Conservation (phyloP, 2,888 invertebrate genomes). For the Platycheirus rosarum region DNA sequence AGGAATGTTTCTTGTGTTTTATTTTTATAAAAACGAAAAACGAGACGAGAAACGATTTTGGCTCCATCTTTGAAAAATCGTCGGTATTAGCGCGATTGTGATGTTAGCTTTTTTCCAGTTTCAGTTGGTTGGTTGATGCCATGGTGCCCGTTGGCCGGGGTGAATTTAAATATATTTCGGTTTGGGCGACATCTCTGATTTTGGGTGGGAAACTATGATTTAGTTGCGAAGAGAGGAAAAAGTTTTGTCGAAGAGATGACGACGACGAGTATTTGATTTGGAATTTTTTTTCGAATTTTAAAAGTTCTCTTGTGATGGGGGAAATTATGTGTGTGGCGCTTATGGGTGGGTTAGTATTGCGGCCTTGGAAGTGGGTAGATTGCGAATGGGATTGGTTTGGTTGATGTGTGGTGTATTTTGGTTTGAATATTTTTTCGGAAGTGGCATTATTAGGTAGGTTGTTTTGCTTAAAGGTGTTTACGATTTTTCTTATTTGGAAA, state of each 20-base stretch:
- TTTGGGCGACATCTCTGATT: slow-evolving; percentile 67
- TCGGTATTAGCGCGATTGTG: slow-evolving; percentile 69
- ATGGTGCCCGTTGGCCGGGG: slow-evolving; percentile 46
- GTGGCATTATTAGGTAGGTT: too few species aligned
- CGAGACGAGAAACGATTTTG: slow-evolving; percentile 67
- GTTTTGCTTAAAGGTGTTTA: too few species aligned
- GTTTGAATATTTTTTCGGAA: too few species aligned
- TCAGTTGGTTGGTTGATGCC: slow-evolving; percentile 8
- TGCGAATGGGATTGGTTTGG: neutral
- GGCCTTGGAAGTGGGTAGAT: neutral
- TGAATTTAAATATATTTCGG: slow-evolving; percentile 65
- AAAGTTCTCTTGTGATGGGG: neutral
- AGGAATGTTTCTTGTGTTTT: slow-evolving; percentile 67
- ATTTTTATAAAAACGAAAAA: slow-evolving; percentile 62
- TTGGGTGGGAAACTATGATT: slow-evolving; percentile 48
- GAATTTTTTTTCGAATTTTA: neutral
- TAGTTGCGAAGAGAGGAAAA: slow-evolving; percentile 40
- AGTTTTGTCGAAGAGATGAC: neutral
- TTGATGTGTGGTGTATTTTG: neutral
- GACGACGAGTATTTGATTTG: too few species aligned
- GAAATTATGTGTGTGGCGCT: neutral
- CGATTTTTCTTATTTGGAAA: too few species aligned
- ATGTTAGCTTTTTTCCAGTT: slow-evolving; percentile 76
- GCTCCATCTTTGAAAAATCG: slow-evolving; percentile 78
- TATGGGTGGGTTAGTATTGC: neutral